phyloP scores from a whole-genome alignment of 2,113 vertebrate species.

The Megaceryle torquata region DNA sequence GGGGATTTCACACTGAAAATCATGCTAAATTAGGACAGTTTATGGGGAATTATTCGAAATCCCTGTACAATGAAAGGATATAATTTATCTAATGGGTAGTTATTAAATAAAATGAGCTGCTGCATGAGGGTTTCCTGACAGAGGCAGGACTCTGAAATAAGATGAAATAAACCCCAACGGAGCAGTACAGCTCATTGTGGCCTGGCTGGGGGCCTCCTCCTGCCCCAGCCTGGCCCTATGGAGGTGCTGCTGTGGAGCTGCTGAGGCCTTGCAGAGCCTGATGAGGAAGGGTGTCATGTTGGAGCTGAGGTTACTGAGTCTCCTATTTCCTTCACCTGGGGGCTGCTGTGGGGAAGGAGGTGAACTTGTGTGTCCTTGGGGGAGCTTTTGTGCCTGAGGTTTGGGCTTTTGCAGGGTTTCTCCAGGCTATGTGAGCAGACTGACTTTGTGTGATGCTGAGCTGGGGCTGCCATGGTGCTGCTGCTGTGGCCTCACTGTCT shows the following conservation, averaged over 20 bases:
- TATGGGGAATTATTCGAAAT: background rate
- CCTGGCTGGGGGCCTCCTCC: accelerated
- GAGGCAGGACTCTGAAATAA: background rate
- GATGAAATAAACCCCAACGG: too few relatives aligned
- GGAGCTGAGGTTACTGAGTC: background rate
- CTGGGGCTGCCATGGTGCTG: background rate
- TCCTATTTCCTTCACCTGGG: accelerated
- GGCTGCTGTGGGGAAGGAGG: background rate
- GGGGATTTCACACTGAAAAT: background rate
- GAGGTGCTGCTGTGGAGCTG: background rate
- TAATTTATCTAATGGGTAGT: background rate
- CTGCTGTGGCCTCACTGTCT: accelerated
- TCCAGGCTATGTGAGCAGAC: background rate
- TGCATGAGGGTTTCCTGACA: accelerated
- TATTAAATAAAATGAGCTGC: accelerated
- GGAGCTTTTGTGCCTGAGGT: too few relatives aligned
- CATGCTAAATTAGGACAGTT: background rate
- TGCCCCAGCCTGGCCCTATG: accelerated
- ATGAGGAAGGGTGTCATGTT: accelerated
- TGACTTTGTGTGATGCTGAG: too few relatives aligned
- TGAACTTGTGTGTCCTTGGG: background rate
- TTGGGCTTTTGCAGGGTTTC: background rate
- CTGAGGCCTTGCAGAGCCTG: accelerated
- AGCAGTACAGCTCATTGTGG: accelerated
- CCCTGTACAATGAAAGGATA: background rate